Percentiles rank a stretch among this genome's conserved stretches.
phyloP scores from a whole-genome alignment of 2,888 invertebrate genomes.

The Nezara viridula region DNA sequence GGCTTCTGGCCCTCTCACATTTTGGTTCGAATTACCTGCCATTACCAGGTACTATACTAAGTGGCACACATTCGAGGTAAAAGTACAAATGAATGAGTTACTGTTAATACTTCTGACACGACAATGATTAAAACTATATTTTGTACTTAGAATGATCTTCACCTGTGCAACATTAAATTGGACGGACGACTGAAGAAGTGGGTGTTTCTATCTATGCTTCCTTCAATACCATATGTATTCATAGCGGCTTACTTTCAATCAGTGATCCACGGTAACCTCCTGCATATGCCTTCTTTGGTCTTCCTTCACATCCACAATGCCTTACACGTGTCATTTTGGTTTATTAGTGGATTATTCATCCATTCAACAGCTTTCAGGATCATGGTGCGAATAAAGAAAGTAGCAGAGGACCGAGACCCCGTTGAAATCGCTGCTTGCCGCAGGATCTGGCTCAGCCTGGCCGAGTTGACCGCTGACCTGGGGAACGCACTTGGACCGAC shows the following conservation, averaged over 20 bases:
- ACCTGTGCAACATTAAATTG: background rate
- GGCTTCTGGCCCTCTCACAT: background rate
- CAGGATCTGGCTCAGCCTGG: background rate
- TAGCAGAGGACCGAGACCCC: background rate
- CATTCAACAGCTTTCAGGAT: background rate
- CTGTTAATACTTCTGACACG: background rate
- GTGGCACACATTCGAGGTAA: background rate
- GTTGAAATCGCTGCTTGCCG: background rate
- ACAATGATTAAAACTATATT: background rate
- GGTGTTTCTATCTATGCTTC: background rate
- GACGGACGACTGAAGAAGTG: background rate
- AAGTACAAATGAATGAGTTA: background rate
- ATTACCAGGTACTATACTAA: background rate
- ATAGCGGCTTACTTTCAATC: background rate
- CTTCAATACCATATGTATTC: background rate
- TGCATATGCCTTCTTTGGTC: background rate
- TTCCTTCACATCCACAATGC: background rate
- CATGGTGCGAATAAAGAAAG: background rate
- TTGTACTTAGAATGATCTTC: background rate
- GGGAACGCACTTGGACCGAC: background rate
- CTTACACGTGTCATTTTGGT: background rate
- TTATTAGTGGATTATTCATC: background rate
- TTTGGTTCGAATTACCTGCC: background rate
- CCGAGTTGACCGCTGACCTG: background rate
- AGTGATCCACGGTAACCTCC: background rate